Base-by-base conservation (phyloP, 2,113 vertebrate species). In the Theristicus caerulescens region DNA sequence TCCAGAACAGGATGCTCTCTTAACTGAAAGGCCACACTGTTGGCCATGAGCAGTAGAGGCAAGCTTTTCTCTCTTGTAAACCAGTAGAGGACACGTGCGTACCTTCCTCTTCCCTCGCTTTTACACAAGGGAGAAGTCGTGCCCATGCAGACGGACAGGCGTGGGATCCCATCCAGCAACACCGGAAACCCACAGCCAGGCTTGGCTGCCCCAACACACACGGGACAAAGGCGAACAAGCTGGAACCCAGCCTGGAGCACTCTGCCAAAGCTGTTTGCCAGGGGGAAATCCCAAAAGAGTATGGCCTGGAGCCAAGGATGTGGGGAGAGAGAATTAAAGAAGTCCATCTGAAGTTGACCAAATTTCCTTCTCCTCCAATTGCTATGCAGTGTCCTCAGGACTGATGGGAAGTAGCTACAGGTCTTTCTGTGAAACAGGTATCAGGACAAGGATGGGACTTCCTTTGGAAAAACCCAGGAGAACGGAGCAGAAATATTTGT, bases 241-340 rank as follows among this genome's bases (percentile, higher is more conserved):
- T 94, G 96, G 93, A 95, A 47, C 9, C 46, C 78, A 31, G 96
- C 97, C 95, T 27, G 74, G 5, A 81, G 64, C 79, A 14, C 61
- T 81, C 77, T 66, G 94, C 96, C 96, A 97, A 87, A 82, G 64
- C 44, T 61, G 13, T 77, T 34, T 81, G 96, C 93, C 94, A 96
- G 94, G 77, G 86, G 95, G 86, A 94, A 93, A 95, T 89, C 96
- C 94, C 93, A 88, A 95, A 96, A 94, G 52, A 34, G 31, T n/a
- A 36, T 38, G 94, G 96, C 87, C 87, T 76, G 36, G 57, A 90
- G 94, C 93, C 96, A 96, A 85, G 49, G 46, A 73, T 52, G 90
- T 34, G 57, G 62, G 74, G 58, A 94, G 34, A 91, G 16, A 46
- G 71, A 94, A 87, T 77, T 93, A 69, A 64, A 91, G 65, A 94